Evolutionary conservation across 2,113 vertebrate species (phyloP), one percentile per base, ranked within the genome.

Genomic region (Pachycephala philippinensis): DNA sequence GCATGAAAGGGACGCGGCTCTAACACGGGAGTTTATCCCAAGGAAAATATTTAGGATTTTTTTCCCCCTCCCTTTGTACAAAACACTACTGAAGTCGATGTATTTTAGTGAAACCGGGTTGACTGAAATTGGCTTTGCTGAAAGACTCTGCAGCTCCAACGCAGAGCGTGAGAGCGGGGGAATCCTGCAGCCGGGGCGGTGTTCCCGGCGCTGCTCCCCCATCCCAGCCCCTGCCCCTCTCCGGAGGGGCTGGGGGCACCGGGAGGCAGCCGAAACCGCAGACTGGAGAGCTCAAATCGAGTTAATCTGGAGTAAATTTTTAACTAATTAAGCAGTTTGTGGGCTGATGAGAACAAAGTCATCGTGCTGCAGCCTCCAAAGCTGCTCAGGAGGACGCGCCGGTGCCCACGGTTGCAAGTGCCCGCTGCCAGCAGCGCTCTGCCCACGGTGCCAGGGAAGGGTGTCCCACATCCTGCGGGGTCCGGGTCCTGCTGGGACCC

Each of bases 1-100:
- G 57, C 18, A 24, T 24, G 78, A 88, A 96, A 82, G 89, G 92
- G 93, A 97, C 40, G 16, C 35, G 86, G 91, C 81, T 95, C 37
- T 70, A 87, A 71, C 79, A 60, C 15, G 15, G 70, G 80, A 85
- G 31, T 65, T 95, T 85, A 75, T 78, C 88, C 94, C 77, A 91
- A 81, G 89, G 96, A 97, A 95, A 95, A 95, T 92, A 94, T 94
- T 92, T 92, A 92, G 78, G 88, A 23, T 7, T 76, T 35, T 35
- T 78, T 83, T 52, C 6, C 9, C 10, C 33, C 21, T 59, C 69
- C 65, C 65, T 85, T 87, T 56, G 57, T 65, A 37, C 69, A 66
- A 78, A 89, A 85, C 74, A 65, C 42, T 37, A 10, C 50, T 26
- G 35, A 89, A 90, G 69, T 22, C 24, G 35, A 74, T 26, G 65